These are phyloP conservation scores for Luffia ferchaultella DNA, from an alignment of 2,888 invertebrate species.

Conservation along the genomic window DNA sequence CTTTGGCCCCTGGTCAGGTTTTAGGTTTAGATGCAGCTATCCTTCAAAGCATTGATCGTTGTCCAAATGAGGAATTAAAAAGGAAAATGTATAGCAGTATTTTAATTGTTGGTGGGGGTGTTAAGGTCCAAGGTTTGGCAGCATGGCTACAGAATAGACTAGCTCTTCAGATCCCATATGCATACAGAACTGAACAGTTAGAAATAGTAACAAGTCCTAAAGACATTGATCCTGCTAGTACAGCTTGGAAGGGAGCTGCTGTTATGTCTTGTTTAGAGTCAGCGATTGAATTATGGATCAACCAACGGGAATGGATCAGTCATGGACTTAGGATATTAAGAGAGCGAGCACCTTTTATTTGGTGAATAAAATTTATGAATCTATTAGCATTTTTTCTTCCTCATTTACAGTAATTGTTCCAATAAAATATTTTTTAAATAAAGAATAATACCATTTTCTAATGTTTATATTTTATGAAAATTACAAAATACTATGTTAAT, in stretches of 20 bases:
- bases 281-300: constrained; percentile 92
- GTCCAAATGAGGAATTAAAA: constrained; percentile 88
- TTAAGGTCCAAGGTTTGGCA: constrained; percentile 83
- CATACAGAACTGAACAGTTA: constrained; percentile 81
- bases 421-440: no score
- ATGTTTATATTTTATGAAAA: no score
- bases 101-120: constrained; percentile 90
- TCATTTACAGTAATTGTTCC: no score
- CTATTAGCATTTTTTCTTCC: not conserved
- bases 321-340: constrained; percentile 85
- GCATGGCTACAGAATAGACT: constrained; percentile 90
- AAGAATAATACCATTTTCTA: no score
- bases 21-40: constrained; percentile 91
- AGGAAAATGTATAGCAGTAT: constrained; percentile 95
- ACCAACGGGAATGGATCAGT: constrained; percentile 84
- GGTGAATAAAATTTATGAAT: constrained; percentile 59
- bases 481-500: no score
- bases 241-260: constrained; percentile 94
- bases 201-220: constrained; percentile 92
- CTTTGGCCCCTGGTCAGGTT: constrained; percentile 79
- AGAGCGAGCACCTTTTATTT: constrained; percentile 92
- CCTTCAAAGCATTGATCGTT: constrained; percentile 89
- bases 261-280: constrained; percentile 94
- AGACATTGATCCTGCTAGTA: constrained; percentile 90
- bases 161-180: constrained; percentile 82